Evolutionary conservation across 2,797 vertebrate species (phyloP), one percentile per base, ranked within the genome.

Genomic region (Pteronotus mesoamericanus): DNA sequence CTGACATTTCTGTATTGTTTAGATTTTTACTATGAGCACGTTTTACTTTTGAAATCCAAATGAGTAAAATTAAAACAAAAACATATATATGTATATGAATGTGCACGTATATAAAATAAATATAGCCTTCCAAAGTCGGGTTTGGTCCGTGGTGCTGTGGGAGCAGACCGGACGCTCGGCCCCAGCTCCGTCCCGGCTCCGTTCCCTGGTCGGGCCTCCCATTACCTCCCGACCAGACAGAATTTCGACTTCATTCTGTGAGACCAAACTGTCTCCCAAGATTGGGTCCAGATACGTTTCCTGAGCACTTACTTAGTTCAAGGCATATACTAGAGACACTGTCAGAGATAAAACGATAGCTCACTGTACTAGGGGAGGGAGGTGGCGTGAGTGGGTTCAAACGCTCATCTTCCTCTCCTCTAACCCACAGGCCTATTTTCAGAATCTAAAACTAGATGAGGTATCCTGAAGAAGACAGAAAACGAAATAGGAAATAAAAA

Each of bases 61-160:
- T 44, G 18, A 75, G 57, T 71, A 39, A 94, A 84, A 75, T 71
- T 6, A 83, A 92, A 85, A 84, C n/a, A 85, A 95, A 88, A 91
- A 75, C 6, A 0, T 57, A 46, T n/a, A n/a, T n/a, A n/a, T n/a
- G n/a, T n/a, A n/a, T n/a, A n/a, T n/a, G n/a, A n/a, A n/a, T 71
- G 22, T 19, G 26, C 19, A 21, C 18, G 15, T 29, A 22, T 14
- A 53, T 59, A 29, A 57, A 26, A 29, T 6, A 61, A 29, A 29
- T 12, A 26, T 57, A 61, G 29, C 32, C 59, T 79, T 48, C 51
- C 3, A 6, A 4, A 39, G 4, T 0, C 32, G 44, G 68, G 32
- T 19, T 26, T 64, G 37, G 57, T 53, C 39, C 37, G 29, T 0
- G 39, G 39, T 1, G 1, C 16, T 21, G 22, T 6, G 7, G 46